Evolutionary conservation across 2,113 vertebrate species (phyloP), one percentile per base, ranked within the genome.

Genomic region (Talpa occidentalis): DNA sequence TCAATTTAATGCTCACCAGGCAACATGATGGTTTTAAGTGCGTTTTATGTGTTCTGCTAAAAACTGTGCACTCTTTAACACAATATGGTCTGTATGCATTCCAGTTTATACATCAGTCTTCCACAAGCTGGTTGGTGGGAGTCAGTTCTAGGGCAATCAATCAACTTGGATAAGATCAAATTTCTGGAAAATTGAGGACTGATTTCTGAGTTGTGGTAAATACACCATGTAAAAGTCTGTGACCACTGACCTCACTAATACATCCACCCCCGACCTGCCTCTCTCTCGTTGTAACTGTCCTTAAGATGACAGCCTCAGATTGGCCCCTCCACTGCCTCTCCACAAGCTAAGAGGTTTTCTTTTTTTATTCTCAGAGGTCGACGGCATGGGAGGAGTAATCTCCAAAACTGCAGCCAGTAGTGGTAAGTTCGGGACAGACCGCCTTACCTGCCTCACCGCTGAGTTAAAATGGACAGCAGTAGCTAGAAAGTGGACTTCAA

Each of bases 361-460:
- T 90, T 88, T 93, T 83, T 72, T 56, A 44, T 90, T 92, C 60
- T 93, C 64, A 95, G 85, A 32, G 17, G 76, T 96, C 96, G 87
- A 95, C 78, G 97, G 42, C 77, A 98, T 98, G 98, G 98, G 98
- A 97, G 0, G 0, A 21, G 0, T 0, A 0, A 0, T 0, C 35
- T 96, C 98, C 7, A 87, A 32, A 84, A 1, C 56, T 40, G 21
- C 40, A 32, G 0, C 66, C 28, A 0, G 0, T 0, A 3, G 0
- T 24, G 64, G 96, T 97, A 88, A 97, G 95, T 96, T 84, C 32
- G 2, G 24, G 12, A 70, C 26, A 56, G 52, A 85, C 24, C 22
- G 37, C 7, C 1, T 30, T 32, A 26, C n/a, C 44, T 60, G n/a
- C 26, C 19, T 81, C 10, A 22, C 8, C 19, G 8, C 37, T 60